Evolutionary conservation across 2,888 invertebrate species (phyloP).

Genomic region (Thereva nobilitata): DNA sequence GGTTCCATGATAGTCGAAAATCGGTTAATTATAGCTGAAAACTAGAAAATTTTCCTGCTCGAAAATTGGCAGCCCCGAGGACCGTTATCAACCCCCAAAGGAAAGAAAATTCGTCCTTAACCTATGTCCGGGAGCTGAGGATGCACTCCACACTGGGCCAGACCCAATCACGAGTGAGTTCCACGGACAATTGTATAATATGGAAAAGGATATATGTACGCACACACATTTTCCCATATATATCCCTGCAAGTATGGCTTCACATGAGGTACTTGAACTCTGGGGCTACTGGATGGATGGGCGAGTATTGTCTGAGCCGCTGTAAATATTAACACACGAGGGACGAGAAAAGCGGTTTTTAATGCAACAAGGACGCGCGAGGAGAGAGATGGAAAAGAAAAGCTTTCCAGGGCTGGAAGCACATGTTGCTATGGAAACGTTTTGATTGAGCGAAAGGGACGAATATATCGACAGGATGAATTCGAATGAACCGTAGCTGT

Average conservation of each 20-base stretch:
- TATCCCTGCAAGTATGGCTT: background rate
- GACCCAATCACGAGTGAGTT: background rate
- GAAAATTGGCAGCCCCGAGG: too few species aligned
- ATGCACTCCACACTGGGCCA: background rate
- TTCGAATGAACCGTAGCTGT: background rate
- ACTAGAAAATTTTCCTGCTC: too few species aligned
- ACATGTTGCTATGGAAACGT: slow-evolving; percentile 20
- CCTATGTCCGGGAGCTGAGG: too few species aligned
- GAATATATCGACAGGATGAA: background rate
- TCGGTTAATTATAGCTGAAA: too few species aligned
- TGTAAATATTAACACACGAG: too few species aligned
- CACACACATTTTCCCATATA: slow-evolving; percentile 5
- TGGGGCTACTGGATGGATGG: too few species aligned
- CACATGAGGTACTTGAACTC: slow-evolving; percentile 26
- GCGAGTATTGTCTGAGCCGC: too few species aligned
- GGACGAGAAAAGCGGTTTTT: too few species aligned
- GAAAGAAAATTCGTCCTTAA: too few species aligned
- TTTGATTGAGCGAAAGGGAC: slow-evolving; percentile 15
- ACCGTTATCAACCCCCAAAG: too few species aligned
- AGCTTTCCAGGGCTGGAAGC: slow-evolving; percentile 18
- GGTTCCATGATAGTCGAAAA: too few species aligned
- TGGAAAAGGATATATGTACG: background rate
- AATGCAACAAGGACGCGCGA: slow-evolving; percentile 20
- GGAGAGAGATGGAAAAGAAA: background rate
- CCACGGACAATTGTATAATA: background rate